Evolutionary conservation across 2,888 invertebrate species (phyloP).

Genomic region (Apantesis nais): DNA sequence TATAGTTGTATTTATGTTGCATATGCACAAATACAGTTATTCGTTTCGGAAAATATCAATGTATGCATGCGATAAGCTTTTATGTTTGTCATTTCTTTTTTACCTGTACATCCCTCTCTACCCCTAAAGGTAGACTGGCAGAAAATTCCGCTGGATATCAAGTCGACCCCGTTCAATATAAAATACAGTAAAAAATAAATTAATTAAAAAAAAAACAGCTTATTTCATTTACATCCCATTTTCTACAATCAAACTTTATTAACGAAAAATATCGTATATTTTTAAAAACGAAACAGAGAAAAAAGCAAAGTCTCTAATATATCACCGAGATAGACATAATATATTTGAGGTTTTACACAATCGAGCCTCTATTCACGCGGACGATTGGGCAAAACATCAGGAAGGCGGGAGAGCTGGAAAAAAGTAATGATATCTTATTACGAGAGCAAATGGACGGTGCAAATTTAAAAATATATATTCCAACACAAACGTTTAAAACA

Average conservation of each 20-base stretch:
- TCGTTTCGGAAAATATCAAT: too few species aligned
- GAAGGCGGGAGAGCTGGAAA: constrained; percentile 15
- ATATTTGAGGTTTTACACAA: constrained; percentile 25
- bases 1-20: too few species aligned
- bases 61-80: too few species aligned
- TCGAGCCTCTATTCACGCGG: constrained; percentile 30
- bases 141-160: too few species aligned
- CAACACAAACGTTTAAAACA: not conserved
- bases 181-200: not conserved
- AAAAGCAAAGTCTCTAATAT: not conserved
- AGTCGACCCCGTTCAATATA: too few species aligned
- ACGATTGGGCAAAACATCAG: constrained; percentile 34
- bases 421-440: constrained; percentile 42
- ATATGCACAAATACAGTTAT: too few species aligned
- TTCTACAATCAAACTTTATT: not conserved
- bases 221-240: not conserved
- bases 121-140: too few species aligned
- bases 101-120: too few species aligned
- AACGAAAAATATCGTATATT: not conserved
- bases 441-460: constrained; percentile 17
- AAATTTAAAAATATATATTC: constrained; percentile 24
- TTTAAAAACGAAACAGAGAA: not conserved
- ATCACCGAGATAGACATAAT: constrained; percentile 21
- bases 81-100: too few species aligned
- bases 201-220: not conserved